Percentiles rank a stretch among this genome's conserved stretches.
Conservation (phyloP, 2,888 invertebrate genomes). For the Entomobrya multifasciata region DNA sequence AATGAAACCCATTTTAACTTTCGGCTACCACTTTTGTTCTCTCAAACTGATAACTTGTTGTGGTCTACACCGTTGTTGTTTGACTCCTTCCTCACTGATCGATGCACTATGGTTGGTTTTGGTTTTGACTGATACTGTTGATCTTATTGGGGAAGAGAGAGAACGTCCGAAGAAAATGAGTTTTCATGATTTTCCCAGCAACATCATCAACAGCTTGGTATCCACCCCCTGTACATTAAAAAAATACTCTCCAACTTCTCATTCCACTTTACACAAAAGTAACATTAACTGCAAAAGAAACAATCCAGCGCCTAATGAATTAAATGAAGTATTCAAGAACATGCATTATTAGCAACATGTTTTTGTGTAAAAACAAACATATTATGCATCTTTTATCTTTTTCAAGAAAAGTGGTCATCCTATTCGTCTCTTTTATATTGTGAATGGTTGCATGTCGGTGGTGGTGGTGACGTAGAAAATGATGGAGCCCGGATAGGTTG, state of each 20-base stretch:
- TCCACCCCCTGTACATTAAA: conserved; percentile 57
- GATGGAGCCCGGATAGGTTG: conserved; percentile 63
- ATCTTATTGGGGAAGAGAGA: conserved; percentile 17
- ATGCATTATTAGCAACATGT: conserved; percentile 21
- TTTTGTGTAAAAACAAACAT: conserved; percentile 65
- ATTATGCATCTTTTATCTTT: conserved; percentile 37
- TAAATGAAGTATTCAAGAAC: conserved; percentile 66
- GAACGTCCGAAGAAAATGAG: conserved; percentile 44
- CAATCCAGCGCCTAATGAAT: conserved; percentile 63
- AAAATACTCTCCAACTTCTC: conserved; percentile 1
- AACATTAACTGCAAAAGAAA: not conserved
- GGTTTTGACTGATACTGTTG: too few species aligned
- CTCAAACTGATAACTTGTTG: not conserved
- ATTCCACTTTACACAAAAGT: too few species aligned
- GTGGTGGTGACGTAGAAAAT: not conserved
- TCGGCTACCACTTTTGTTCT: conserved; percentile 58
- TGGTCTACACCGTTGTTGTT: conserved; percentile 1
- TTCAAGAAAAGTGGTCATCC: conserved; percentile 12
- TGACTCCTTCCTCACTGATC: not conserved
- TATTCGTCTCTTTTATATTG: not conserved
- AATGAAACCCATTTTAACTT: conserved; percentile 35
- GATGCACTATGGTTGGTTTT: conserved; percentile 40
- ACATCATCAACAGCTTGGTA: conserved; percentile 42
- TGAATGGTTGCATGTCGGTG: too few species aligned
- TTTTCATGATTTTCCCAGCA: conserved; percentile 52